Evolutionary conservation across 1,140 invertebrate species (phyloP).

Genomic region (Pomacea maculata): DNA sequence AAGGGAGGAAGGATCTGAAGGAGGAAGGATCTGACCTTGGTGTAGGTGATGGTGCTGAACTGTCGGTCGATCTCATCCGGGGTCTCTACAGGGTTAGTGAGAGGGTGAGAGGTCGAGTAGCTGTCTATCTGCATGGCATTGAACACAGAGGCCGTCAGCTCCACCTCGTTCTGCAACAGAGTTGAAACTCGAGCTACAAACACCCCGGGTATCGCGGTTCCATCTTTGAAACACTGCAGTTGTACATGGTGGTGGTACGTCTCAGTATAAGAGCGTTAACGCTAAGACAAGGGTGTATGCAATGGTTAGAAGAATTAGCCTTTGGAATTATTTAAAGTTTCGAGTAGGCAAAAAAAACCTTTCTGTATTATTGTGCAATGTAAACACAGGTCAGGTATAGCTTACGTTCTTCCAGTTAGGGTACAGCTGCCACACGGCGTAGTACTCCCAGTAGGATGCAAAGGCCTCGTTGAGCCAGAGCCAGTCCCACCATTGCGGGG

Average conservation of each 20-base stretch:
- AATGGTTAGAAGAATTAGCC: too few relatives aligned
- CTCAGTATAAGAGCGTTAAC: too few relatives aligned
- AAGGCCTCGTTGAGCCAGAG: conserved; percentile 69
- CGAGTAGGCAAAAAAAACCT: too few relatives aligned
- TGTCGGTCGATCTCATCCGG: conserved; percentile 91
- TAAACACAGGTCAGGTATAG: too few relatives aligned
- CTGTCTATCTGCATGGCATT: conserved; percentile 84
- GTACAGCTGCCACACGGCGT: conserved; percentile 21
- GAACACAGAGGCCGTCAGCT: conserved; percentile 68
- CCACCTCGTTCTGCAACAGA: neutral
- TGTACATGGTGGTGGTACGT: too few relatives aligned
- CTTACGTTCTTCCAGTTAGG: conserved; percentile 23
- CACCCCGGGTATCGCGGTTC: too few relatives aligned
- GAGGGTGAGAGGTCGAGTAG: conserved; percentile 84
- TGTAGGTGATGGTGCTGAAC: conserved; percentile 92
- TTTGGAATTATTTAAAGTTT: too few relatives aligned
- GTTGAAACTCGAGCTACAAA: too few relatives aligned
- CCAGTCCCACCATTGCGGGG: conserved; percentile 67
- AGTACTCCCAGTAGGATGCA: conserved; percentile 76
- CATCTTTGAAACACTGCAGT: too few relatives aligned
- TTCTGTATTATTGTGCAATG: too few relatives aligned
- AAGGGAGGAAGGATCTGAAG: conserved; percentile 45
- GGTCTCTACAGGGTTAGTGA: conserved; percentile 83
- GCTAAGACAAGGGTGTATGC: too few relatives aligned
- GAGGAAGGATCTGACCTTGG: conserved; percentile 75